Conservation (phyloP, 2,113 vertebrate species). For the Scytalopus superciliaris region DNA sequence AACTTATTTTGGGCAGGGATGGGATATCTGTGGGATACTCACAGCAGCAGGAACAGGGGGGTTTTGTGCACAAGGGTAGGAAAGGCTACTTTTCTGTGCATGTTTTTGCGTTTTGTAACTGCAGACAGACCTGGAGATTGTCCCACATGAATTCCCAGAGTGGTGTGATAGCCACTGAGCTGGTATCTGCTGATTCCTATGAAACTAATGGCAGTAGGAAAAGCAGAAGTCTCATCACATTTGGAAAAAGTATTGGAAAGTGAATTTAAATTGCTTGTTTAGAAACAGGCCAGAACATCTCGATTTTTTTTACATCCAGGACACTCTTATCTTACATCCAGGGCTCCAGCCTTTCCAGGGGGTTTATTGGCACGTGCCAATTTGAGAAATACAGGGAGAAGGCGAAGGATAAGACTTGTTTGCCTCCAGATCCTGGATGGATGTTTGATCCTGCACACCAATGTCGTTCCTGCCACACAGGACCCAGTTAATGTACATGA, state of each 20-base stretch:
- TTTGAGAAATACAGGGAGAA: background rate
- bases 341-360: background rate
- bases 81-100: background rate
- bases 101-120: background rate
- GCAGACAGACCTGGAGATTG: background rate
- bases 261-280: background rate
- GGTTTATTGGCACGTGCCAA: background rate
- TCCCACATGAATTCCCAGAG: background rate
- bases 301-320: background rate
- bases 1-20: background rate
- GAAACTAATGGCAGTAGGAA: background rate
- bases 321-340: background rate
- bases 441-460: background rate
- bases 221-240: background rate
- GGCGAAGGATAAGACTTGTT: background rate
- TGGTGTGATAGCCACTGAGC: background rate
- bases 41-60: background rate
- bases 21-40: accelerated
- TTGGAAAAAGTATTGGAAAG: background rate
- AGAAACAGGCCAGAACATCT: background rate
- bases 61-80: background rate
- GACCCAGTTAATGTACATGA: background rate
- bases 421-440: background rate
- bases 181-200: background rate
- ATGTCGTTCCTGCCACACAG: background rate